Conservation (phyloP, 2,888 invertebrate genomes). For the Branchellion lobata region DNA sequence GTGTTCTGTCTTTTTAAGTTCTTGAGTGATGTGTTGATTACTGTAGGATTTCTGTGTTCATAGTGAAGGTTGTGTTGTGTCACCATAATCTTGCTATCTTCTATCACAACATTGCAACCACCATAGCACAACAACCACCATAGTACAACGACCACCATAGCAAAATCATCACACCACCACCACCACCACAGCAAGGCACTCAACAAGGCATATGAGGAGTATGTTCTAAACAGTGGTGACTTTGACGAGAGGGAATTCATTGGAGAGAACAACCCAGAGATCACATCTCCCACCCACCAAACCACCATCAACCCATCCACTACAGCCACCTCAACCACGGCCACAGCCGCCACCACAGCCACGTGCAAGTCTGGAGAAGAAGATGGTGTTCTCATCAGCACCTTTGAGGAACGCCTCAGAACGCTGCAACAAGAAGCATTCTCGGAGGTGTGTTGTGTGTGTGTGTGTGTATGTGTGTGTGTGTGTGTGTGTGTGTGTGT, state of each 20-base stretch:
- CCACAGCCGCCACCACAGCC: not conserved
- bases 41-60: too few relatives aligned
- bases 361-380: not conserved
- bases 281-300: slow-evolving; percentile 65
- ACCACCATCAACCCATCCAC: slow-evolving; percentile 55
- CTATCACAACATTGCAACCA: too few relatives aligned
- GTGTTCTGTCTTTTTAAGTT: not conserved
- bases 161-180: too few relatives aligned
- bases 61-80: too few relatives aligned
- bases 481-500: too few relatives aligned
- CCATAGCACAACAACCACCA: too few relatives aligned
- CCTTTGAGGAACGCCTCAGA: not conserved
- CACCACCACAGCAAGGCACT: slow-evolving; percentile 49
- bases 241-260: slow-evolving; percentile 95
- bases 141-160: too few relatives aligned
- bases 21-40: too few relatives aligned
- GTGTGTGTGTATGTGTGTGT: too few relatives aligned
- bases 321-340: not conserved
- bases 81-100: too few relatives aligned
- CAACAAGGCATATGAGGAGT: slow-evolving; percentile 74
- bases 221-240: slow-evolving; percentile 84
- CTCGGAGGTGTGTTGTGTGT: not conserved
- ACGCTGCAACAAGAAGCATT: slow-evolving; percentile 5
- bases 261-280: slow-evolving; percentile 70
- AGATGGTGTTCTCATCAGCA: not conserved